Base-by-base conservation (phyloP, 2,888 invertebrate genomes). In the Scaptomyza reducta region DNA sequence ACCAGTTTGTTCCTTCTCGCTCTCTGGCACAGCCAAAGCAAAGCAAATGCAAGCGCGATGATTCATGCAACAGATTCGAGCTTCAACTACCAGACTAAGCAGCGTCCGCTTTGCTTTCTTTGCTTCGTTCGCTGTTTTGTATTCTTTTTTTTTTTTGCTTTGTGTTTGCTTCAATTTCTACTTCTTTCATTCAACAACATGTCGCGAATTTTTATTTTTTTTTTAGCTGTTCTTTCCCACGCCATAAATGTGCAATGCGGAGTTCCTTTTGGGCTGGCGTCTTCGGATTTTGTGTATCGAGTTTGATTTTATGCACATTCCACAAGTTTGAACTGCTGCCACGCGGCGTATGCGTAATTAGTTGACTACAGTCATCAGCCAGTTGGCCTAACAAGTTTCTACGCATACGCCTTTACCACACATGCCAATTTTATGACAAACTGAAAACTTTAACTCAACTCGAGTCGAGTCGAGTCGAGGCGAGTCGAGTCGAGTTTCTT, bases 311-410 rank as follows among this genome's bases (percentile, higher is more conserved):
- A 56, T 71, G 79, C 79, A 69, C 87, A 79, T 81, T 78, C 81
- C 71, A 46, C 22, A 44, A 47, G 18, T 31, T 53, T 40, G 41
- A 27, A 47, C 53, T 58, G 59, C 62, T 54, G 57, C 58, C 69
- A 76, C 82, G 65, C 70, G 73, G 77, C 84, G 86, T 87, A 87
- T 84, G 85, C 79, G 79, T 87, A 85, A 84, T 84, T 77, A 70
- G 71, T 70, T 54, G 45, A 80, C 77, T 58, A 50, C 77, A 77
- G 69, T 68, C 86, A 83, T 85, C 86, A 81, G 80, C 72, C 67
- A 72, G 85, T 81, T 81, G 71, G 78, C 65, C 70, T 44, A 69
- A 82, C 79, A 81, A 77, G 74, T 83, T 81, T 79, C 40, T 44
- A 58, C 38, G 41, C 63, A 53, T 55, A 9, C 45, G 58, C 66